Percentiles rank a stretch among this genome's conserved stretches.
Evolutionary conservation across 2,797 vertebrate species (phyloP).

Genomic region (Gila robusta): DNA sequence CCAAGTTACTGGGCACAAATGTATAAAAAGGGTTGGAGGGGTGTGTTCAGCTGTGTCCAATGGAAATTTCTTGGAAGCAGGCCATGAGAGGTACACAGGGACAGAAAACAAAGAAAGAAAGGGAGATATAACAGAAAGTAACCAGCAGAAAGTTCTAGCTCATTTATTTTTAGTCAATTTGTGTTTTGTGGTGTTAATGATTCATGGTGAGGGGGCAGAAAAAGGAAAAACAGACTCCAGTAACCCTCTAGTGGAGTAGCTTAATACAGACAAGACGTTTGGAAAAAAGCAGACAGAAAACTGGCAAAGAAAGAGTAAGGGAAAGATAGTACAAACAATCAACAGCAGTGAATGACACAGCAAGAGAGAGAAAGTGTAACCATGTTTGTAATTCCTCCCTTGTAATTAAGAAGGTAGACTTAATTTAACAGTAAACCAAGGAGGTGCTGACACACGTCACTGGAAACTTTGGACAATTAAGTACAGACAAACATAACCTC

Average conservation of each 20-base stretch:
- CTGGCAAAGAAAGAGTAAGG: background rate
- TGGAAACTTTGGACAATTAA: constrained; percentile 57
- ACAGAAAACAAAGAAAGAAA: background rate
- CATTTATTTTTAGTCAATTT: constrained; percentile 61
- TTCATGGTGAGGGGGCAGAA: constrained; percentile 56
- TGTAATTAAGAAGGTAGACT: background rate
- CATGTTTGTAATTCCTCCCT: background rate
- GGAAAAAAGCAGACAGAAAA: constrained; percentile 7
- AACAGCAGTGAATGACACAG: background rate
- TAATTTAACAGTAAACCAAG: constrained; percentile 42
- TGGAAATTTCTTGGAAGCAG: constrained; percentile 40
- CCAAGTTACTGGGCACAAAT: constrained; percentile 39
- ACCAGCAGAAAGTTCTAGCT: constrained; percentile 51
- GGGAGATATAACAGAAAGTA: constrained; percentile 4
- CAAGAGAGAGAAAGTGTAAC: background rate
- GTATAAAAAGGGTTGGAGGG: constrained; percentile 52
- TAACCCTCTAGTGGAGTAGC: constrained; percentile 54
- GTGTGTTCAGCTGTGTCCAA: constrained; percentile 39
- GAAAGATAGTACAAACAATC: constrained; percentile 1
- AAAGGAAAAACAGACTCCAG: constrained; percentile 58
- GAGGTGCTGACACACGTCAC: constrained; percentile 47
- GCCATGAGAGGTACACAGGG: constrained; percentile 49
- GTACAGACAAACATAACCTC: constrained; percentile 46
- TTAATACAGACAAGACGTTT: constrained; percentile 24
- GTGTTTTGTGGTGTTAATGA: constrained; percentile 64